Evolutionary conservation across 2,888 invertebrate species (phyloP).

Genomic region (Lepidocyrtoides sp.): DNA sequence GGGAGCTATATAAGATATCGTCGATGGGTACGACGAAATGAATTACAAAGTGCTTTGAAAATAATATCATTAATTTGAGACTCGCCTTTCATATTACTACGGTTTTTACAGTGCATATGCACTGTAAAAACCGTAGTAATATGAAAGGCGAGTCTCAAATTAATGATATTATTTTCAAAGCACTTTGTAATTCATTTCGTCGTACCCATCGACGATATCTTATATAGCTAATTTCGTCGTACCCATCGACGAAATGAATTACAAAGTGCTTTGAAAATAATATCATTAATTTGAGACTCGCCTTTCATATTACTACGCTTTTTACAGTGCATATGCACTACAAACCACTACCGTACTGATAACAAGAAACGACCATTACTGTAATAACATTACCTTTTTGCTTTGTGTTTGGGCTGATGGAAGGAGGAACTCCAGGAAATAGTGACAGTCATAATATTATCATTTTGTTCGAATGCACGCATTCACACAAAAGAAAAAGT

Average conservation of each 20-base stretch:
- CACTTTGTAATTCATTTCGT: constrained; percentile 51
- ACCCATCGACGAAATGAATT: constrained; percentile 57
- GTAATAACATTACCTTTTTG: not conserved
- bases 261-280: constrained; percentile 43
- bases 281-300: constrained; percentile 55
- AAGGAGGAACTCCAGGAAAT: constrained; percentile 56
- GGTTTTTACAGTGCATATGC: no score
- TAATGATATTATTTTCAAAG: constrained; percentile 57
- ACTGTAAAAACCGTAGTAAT: no score
- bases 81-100: constrained; percentile 55
- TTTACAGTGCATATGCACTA: not conserved
- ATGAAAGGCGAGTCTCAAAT: constrained; percentile 54
- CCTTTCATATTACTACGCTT: constrained; percentile 45
- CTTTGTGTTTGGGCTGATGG: not conserved
- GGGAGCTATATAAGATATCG: constrained; percentile 14
- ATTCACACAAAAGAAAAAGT: constrained; percentile 34
- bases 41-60: constrained; percentile 37
- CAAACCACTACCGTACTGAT: not conserved
- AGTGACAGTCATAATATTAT: constrained; percentile 53
- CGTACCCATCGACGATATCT: constrained; percentile 2
- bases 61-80: constrained; percentile 57
- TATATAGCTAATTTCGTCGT: no score
- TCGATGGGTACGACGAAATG: constrained; percentile 46
- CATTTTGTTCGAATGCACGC: constrained; percentile 46
- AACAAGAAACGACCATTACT: not conserved